A percentile compares a stretch with the other conserved stretches of the same genome.
Conservation (phyloP, 2,797 vertebrate species). For the Protonibea diacanthus region DNA sequence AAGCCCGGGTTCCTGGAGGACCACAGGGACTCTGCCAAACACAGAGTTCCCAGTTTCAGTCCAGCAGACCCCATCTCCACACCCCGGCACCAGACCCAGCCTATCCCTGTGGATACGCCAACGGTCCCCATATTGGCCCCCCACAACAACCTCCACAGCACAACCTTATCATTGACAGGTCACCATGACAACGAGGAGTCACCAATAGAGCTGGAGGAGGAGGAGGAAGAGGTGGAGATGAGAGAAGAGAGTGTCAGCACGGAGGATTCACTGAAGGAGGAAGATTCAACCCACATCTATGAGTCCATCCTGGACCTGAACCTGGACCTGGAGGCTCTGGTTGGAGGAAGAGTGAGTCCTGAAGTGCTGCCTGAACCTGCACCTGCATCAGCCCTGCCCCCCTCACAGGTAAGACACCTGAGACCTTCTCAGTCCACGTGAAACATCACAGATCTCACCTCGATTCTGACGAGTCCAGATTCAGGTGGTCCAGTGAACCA, state of each 20-base stretch:
- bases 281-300: constrained; percentile 83
- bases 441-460: no score
- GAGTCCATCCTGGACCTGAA: constrained; percentile 86
- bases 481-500: background rate
- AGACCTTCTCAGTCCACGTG: background rate
- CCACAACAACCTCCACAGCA: background rate
- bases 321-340: constrained; percentile 71
- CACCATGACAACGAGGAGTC: constrained; percentile 22
- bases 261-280: constrained; percentile 45
- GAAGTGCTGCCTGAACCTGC: background rate
- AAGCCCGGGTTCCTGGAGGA: constrained; percentile 44
- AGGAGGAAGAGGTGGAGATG: constrained; percentile 32
- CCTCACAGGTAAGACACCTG: constrained; percentile 52
- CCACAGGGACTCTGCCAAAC: constrained; percentile 46
- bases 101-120: constrained; percentile 76
- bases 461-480: background rate
- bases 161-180: background rate
- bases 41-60: constrained; percentile 77
- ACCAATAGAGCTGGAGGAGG: constrained; percentile 23
- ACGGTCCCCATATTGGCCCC: constrained; percentile 13
- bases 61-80: constrained; percentile 72
- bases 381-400: background rate
- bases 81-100: constrained; percentile 46
- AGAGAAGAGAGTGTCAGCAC: constrained; percentile 23
- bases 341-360: constrained; percentile 32